Evolutionary conservation across 1,140 invertebrate genomes (phyloP).

Genomic region (Oncopodura yosiiana): DNA sequence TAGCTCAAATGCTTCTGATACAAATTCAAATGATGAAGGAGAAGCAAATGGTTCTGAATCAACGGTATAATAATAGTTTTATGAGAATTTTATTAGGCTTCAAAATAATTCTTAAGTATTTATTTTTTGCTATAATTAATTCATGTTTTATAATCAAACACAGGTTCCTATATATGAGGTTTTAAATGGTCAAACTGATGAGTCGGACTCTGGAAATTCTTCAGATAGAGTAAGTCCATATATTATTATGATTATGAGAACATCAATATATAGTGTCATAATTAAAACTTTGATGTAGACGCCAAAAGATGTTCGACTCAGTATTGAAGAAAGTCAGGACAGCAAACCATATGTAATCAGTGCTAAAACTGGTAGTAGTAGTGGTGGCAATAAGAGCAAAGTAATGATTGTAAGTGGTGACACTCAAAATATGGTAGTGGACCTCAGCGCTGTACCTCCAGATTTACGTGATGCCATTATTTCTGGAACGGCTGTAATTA

Average conservation of each 20-base stretch:
- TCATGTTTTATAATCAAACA: neutral
- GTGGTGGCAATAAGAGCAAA: conserved; percentile 14
- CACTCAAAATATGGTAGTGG: conserved; percentile 35
- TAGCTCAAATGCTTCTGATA: neutral
- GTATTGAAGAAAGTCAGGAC: conserved; percentile 19
- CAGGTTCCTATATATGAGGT: conserved; percentile 33
- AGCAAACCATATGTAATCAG: conserved; percentile 5
- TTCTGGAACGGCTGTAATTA: conserved; percentile 31
- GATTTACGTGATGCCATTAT: conserved; percentile 32
- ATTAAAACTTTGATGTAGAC: conserved; percentile 9
- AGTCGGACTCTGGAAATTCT: conserved; percentile 34
- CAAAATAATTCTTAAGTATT: neutral
- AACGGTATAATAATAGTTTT: neutral
- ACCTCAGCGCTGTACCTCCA: conserved; percentile 31
- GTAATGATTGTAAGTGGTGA: conserved; percentile 35
- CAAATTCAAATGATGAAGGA: neutral
- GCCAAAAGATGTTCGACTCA: conserved; percentile 21
- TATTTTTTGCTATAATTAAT: neutral
- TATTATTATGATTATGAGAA: neutral
- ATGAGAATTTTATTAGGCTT: neutral
- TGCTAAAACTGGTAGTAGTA: neutral
- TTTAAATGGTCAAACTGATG: conserved; percentile 18
- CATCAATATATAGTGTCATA: neutral
- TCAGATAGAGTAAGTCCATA: conserved; percentile 27
- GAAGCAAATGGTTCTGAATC: neutral